A percentile compares a stretch with the other conserved stretches of the same genome.
Conservation (phyloP, 2,113 vertebrate genomes). For the rabbit (Oryctolagus cuniculus) region DNA sequence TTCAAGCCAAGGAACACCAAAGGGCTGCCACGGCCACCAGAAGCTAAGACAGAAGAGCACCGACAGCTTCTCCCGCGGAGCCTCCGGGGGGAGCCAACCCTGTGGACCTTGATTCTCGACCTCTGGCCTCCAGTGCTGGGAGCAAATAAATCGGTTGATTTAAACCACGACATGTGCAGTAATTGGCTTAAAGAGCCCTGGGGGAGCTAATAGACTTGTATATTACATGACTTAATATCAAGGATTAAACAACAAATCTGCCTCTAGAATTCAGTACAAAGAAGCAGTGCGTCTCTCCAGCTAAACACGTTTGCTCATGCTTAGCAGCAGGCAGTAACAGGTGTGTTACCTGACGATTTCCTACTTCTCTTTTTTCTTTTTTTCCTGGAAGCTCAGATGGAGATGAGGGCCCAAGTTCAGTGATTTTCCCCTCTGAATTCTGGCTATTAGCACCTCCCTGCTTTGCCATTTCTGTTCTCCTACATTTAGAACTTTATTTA, state of each 20-base stretch:
- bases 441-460: background rate
- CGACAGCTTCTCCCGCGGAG: background rate
- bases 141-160: conserved; percentile 17
- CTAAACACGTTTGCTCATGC: rapidly evolving
- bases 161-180: background rate
- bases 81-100: background rate
- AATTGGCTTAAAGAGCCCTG: background rate
- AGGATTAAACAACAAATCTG: background rate
- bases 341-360: background rate
- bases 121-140: background rate
- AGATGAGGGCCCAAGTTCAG: background rate
- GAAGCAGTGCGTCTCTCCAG: background rate
- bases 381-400: background rate
- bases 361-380: background rate
- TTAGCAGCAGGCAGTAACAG: background rate
- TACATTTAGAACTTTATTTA: conserved; percentile 27
- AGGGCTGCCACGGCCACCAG: background rate
- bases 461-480: conserved; percentile 4
- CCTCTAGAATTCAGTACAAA: background rate
- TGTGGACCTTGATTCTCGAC: background rate
- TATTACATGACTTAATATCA: background rate
- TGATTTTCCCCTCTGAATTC: background rate
- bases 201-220: background rate
- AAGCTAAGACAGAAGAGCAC: background rate
- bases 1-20: background rate